A percentile compares a stretch with the other conserved stretches of the same genome.
phyloP scores from a whole-genome alignment of 2,113 vertebrate species.

The Ceyx melanurus region DNA sequence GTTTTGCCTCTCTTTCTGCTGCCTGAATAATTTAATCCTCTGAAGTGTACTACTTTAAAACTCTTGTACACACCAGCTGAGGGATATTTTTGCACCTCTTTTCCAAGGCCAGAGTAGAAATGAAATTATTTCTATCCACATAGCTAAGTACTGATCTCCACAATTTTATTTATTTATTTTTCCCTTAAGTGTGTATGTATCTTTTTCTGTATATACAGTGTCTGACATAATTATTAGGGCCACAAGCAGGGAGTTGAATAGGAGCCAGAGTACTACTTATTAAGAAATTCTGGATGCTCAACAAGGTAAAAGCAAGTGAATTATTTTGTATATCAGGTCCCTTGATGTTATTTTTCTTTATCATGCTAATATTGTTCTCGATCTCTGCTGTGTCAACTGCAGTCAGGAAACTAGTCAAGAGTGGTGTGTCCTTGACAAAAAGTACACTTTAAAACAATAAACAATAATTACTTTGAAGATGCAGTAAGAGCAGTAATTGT shows the following conservation, averaged over 20 bases:
- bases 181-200: background rate
- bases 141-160: background rate
- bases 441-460: background rate
- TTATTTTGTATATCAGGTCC: background rate
- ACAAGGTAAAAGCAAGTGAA: background rate
- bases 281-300: background rate
- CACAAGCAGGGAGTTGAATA: background rate
- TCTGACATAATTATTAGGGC: background rate
- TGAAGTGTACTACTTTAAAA: slow-evolving; percentile 47
- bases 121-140: slow-evolving; percentile 3
- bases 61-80: slow-evolving; percentile 32
- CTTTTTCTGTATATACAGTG: background rate
- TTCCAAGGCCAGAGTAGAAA: slow-evolving; percentile 22
- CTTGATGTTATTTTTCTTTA: slow-evolving; percentile 15
- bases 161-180: background rate
- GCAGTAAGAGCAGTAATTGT: background rate
- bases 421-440: background rate
- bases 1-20: slow-evolving; percentile 29
- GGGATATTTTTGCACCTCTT: slow-evolving; percentile 30
- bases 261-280: background rate
- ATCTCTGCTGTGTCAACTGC: background rate
- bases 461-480: background rate
- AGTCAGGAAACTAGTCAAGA: background rate
- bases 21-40: slow-evolving; percentile 45
- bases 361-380: background rate